phyloP scores from a whole-genome alignment of 2,797 vertebrate genomes.

The Melopsittacus undulatus region DNA sequence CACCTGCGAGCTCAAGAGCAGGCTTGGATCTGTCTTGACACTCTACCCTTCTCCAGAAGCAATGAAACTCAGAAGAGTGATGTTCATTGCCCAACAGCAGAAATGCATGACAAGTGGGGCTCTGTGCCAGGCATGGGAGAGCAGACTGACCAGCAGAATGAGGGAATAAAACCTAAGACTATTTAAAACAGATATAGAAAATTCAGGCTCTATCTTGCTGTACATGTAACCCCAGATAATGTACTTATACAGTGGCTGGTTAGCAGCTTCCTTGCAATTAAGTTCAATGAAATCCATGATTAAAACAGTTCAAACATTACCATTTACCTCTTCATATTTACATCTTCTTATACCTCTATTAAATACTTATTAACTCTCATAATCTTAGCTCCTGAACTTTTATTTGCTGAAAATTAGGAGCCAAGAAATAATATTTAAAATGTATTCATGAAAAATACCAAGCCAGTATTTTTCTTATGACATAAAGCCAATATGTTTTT shows the following conservation, averaged over 20 bases:
- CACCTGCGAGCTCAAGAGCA: rapidly evolving
- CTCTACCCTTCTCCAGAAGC: neutral
- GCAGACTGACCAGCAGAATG: neutral
- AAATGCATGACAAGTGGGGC: rapidly evolving
- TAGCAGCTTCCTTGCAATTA: neutral
- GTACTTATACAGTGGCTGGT: neutral
- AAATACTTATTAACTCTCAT: constrained; percentile 20
- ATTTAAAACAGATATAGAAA: neutral
- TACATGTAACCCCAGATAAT: neutral
- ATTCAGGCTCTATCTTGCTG: neutral
- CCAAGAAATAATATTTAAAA: constrained; percentile 23
- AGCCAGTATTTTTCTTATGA: constrained; percentile 21
- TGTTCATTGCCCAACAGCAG: neutral
- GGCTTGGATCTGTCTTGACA: neutral
- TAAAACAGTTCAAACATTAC: constrained; percentile 18
- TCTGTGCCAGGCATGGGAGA: neutral
- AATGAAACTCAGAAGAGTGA: neutral
- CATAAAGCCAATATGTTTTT: constrained; percentile 28
- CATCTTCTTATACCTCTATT: constrained; percentile 10
- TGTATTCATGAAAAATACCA: neutral
- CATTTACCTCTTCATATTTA: constrained; percentile 27
- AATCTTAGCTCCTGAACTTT: constrained; percentile 13
- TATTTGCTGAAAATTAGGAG: constrained; percentile 41
- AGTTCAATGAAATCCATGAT: neutral
- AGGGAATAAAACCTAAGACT: neutral